Base-by-base conservation (phyloP, 2,888 invertebrate species). In the Synergus umbraculus region DNA sequence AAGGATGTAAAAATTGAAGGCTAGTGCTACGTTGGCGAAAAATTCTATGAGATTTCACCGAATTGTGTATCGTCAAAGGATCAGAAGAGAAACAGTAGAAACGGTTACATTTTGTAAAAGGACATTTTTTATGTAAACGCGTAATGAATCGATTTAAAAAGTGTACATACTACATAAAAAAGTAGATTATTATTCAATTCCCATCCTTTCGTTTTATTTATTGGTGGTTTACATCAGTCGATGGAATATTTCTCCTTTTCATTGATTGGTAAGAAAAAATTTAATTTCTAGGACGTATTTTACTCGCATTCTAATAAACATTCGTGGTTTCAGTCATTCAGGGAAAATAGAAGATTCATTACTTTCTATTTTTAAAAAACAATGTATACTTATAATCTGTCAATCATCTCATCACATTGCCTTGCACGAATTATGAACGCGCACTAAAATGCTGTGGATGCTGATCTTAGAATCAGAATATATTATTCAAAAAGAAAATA, bases 161-260 rank as follows among this genome's bases (percentile, higher is more conserved):
- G 37, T 73, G 69, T 73, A 73, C 69, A 73, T 73, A 73, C 69
- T 49, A 73, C 69, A 49, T 73, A 73, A 73, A 73, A 65, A 69
- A 29, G 69, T 73, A 49, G 15, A 73, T 69, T 46, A 46, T 73
- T 73, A 73, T 73, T 73, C n/a, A 73, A 73, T 73, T n/a, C 49
- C 46, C 37, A 49, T 73, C 46, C 46, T 73, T 49, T 22, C 22
- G 60, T 22, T 73, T 73, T 73, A 73, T 73, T 73, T 73, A 73
- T 73, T 73, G 15, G 9, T 49, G 37, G 29, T 13, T 69, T 49
- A 69, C 69, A 69, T 73, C 37, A 49, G 13, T 73, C 29, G 15
- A 49, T 73, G 69, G 29, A 49, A 73, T 49, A 73, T 46, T 49
- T 4, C 46, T 69, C 8, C 22, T 46, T 15, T 13, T 29, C 46